Conservation (phyloP, 2,888 invertebrate genomes). For the Ryuthela nishihirai region DNA sequence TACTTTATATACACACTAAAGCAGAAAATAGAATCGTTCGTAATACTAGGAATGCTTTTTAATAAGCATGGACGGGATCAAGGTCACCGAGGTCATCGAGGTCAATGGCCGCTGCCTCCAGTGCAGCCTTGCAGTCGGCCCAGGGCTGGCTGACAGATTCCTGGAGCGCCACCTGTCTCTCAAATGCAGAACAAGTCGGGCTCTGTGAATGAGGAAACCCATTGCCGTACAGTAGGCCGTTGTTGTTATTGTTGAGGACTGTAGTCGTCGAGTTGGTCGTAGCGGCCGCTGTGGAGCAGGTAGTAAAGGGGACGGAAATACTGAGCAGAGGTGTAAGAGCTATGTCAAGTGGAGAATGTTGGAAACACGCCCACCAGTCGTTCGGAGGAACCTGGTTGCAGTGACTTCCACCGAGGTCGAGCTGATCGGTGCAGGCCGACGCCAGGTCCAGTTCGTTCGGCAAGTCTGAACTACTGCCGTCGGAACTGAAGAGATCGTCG, state of each 20-base stretch:
- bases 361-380: conserved; percentile 39
- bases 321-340: conserved; percentile 36
- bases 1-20: background rate
- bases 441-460: conserved; percentile 33
- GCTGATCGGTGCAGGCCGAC: conserved; percentile 8
- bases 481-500: conserved; percentile 36
- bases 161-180: conserved; percentile 17
- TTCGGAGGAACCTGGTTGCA: conserved; percentile 6
- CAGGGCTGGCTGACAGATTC: conserved; percentile 34
- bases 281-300: background rate
- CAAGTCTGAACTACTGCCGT: conserved; percentile 33
- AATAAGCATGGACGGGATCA: conserved; percentile 38
- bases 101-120: conserved; percentile 43
- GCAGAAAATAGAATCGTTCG: conserved; percentile 19
- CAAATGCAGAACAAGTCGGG: background rate
- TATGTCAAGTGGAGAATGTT: conserved; percentile 26
- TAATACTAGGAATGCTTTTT: conserved; percentile 31
- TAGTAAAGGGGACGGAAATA: conserved; percentile 35
- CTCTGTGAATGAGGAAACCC: background rate
- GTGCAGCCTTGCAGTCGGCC: conserved; percentile 43
- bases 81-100: conserved; percentile 41
- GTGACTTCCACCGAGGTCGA: conserved; percentile 13
- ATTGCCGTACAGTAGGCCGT: no score
- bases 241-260: background rate
- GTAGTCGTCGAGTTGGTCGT: conserved; percentile 1